Base-by-base conservation (phyloP, 1,140 invertebrate genomes). In the Grapholita molesta region DNA sequence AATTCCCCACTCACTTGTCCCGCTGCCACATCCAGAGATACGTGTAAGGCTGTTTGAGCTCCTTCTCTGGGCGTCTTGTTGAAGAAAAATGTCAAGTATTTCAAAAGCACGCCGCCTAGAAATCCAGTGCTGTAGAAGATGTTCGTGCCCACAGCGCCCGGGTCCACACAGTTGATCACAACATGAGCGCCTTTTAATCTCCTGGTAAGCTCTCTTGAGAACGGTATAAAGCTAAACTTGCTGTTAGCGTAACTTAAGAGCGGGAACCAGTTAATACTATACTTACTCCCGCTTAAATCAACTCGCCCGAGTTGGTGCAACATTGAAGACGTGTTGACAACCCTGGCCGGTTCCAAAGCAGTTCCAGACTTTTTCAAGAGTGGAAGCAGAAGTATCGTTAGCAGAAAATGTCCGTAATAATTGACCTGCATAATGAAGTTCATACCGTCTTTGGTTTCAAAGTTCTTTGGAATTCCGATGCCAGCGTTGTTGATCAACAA, bases 101-200 rank as follows among this genome's bases (percentile, higher is more conserved):
- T 67, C 7, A 70, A n/a, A 9, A 72, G 2, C 5, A 18, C 33
- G n/a, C 69, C 71, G 11, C 38, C 5, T 0, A 52, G 25, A 38
- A 67, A 64, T 65, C 38, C 64, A 9, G 21, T 35, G 18, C 33
- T 52, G 1, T 48, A 93, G 66, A 95, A 95, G 8, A 97, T 88
- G 23, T 94, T 93, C 1, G 96, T 96, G 42, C 95, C 95, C 11
- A 95, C 95, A 80, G 96, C 95, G 23, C 97, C 96, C 24, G 96
- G 97, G 79, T 96, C 96, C 25, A 95, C 90, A 65, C 94, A 93
- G 81, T 95, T 96, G 24, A 95, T 94, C 65, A 92, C 93, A 4
- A 97, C 92, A 48, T 93, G 93, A 38, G 86, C 90, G 52, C 89
- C 90, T 79, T 93, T 73, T 3, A 91, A 77, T 71, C 90, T 88